Conservation (phyloP, 2,113 vertebrate genomes). For the Aldabrachelys gigantea region DNA sequence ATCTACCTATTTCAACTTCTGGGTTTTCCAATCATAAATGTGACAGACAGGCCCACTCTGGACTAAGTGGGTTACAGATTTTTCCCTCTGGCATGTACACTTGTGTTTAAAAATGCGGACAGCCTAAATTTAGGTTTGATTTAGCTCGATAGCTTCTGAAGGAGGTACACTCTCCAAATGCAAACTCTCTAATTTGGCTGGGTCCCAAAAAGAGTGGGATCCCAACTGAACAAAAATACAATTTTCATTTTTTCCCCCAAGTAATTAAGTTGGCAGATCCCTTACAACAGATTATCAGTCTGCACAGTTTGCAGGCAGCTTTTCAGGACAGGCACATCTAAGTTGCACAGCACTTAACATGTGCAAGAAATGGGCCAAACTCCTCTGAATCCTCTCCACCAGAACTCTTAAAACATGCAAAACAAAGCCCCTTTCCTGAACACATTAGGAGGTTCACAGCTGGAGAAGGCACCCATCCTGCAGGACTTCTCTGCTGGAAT, state of each 20-base stretch:
- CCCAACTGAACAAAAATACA: background rate
- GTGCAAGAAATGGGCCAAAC: background rate
- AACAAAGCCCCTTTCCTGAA: background rate
- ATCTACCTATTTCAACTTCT: background rate
- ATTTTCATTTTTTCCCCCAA: background rate
- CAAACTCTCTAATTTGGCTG: background rate
- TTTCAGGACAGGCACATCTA: background rate
- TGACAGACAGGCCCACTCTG: background rate
- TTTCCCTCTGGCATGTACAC: background rate
- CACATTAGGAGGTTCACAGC: fast-evolving
- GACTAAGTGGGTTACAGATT: background rate
- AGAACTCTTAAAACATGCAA: background rate
- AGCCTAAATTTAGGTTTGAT: background rate
- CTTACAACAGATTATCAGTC: fast-evolving
- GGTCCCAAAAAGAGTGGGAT: background rate
- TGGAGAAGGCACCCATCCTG: background rate
- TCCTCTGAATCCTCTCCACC: background rate
- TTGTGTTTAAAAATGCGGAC: background rate
- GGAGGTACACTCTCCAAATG: background rate
- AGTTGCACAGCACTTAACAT: background rate
- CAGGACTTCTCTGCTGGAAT: background rate
- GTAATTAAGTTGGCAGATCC: background rate
- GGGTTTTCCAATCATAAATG: background rate
- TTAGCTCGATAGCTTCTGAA: background rate
- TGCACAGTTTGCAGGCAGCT: background rate